Evolutionary conservation across 1,140 invertebrate species (phyloP).

Genomic region (Grapholita molesta): DNA sequence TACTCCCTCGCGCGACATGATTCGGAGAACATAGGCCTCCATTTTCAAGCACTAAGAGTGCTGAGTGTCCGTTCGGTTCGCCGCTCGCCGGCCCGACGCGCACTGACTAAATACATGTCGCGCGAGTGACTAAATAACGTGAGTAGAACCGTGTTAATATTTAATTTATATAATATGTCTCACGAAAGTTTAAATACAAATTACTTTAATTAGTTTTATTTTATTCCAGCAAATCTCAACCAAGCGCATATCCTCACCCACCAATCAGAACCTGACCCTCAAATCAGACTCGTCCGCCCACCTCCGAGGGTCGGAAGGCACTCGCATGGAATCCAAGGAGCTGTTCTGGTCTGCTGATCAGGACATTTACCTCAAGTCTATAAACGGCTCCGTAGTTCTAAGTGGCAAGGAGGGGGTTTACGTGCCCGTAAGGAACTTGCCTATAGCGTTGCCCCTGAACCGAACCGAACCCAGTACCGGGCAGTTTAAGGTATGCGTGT

Average conservation of each 20-base stretch:
- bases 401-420: conserved; percentile 84
- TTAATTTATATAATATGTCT: too few relatives aligned
- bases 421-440: conserved; percentile 85
- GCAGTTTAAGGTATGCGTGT: conserved; percentile 92
- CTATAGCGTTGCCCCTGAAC: conserved; percentile 79
- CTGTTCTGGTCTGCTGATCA: conserved; percentile 84
- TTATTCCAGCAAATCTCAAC: conserved; percentile 82
- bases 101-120: too few relatives aligned
- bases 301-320: conserved; percentile 84
- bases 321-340: conserved; percentile 71
- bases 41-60: too few relatives aligned
- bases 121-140: too few relatives aligned
- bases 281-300: conserved; percentile 80
- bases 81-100: too few relatives aligned
- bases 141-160: too few relatives aligned
- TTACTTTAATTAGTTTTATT: too few relatives aligned
- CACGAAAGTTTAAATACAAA: too few relatives aligned
- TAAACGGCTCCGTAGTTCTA: conserved; percentile 87
- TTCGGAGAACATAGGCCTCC: too few relatives aligned
- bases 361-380: conserved; percentile 87
- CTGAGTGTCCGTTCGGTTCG: too few relatives aligned
- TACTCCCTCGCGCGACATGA: too few relatives aligned
- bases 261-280: conserved; percentile 83
- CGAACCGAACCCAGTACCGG: conserved; percentile 69
- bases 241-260: conserved; percentile 85